phyloP scores from a whole-genome alignment of 1,140 invertebrate species.

The Cydia amplana region DNA sequence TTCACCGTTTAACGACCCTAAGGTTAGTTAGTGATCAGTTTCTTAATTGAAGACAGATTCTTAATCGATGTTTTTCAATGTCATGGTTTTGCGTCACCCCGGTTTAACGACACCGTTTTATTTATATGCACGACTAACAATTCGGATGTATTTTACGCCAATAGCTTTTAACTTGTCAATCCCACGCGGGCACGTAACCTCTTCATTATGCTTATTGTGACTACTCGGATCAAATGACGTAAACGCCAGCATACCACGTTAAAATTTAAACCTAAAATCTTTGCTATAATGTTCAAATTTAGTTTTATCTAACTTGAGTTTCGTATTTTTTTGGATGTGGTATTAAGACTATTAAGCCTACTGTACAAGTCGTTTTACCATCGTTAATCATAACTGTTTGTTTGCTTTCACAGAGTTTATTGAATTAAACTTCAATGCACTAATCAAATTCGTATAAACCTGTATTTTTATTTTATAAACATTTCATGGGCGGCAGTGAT shows the following conservation, averaged over 20 bases:
- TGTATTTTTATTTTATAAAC: conserved; percentile 22
- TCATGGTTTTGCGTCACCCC: neutral
- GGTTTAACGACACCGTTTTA: conserved; percentile 3
- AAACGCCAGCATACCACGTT: neutral
- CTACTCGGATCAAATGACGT: neutral
- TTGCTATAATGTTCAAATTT: neutral
- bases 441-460: conserved; percentile 31
- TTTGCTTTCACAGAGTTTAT: conserved; percentile 31
- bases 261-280: neutral
- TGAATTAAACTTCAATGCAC: conserved; percentile 25
- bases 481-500: neutral
- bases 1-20: too few species aligned
- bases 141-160: conserved; percentile 17
- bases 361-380: neutral
- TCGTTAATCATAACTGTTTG: conserved; percentile 24
- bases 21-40: too few species aligned
- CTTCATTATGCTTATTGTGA: conserved; percentile 12
- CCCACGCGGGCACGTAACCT: neutral
- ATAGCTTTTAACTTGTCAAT: conserved; percentile 27
- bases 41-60: too few species aligned
- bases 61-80: neutral
- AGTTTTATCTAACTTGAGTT: neutral
- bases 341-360: neutral
- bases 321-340: neutral
- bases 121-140: neutral